phyloP scores from a whole-genome alignment of 2,888 invertebrate genomes.

The Melanostoma mellinum region DNA sequence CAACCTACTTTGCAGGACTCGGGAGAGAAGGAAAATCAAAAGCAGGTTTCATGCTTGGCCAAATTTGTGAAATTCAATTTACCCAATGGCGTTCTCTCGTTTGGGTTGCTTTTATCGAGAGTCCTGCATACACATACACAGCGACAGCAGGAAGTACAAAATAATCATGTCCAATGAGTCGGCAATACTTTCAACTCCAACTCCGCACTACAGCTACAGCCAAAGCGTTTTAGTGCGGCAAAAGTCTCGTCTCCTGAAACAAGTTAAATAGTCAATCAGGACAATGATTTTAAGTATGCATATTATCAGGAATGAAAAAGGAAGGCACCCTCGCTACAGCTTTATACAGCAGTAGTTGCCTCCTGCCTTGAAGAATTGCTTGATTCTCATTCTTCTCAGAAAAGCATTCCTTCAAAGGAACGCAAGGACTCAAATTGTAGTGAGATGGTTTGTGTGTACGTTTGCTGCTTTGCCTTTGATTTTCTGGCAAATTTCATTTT shows the following conservation, averaged over 20 bases:
- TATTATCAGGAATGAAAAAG: conserved; percentile 65
- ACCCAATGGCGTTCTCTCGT: conserved; percentile 70
- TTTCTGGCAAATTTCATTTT: conserved; percentile 71
- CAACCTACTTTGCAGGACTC: conserved; percentile 7
- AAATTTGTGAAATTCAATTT: conserved; percentile 81
- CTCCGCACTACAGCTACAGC: conserved; percentile 1
- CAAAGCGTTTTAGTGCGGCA: conserved; percentile 4
- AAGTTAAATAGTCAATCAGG: conserved; percentile 73
- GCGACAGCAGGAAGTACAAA: conserved; percentile 48
- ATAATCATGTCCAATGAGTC: conserved; percentile 73
- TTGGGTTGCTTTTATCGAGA: conserved; percentile 27
- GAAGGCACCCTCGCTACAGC: conserved; percentile 25
- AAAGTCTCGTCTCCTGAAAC: conserved; percentile 54
- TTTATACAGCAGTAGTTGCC: neutral
- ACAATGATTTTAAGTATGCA: conserved; percentile 72
- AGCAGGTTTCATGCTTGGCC: conserved; percentile 81
- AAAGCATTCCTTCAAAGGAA: too few species aligned
- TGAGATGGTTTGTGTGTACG: conserved; percentile 11
- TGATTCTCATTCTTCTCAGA: too few species aligned
- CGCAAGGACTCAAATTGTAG: neutral
- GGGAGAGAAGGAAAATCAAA: conserved; percentile 74
- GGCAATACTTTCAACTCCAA: conserved; percentile 63
- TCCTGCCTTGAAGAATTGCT: neutral
- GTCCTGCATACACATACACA: conserved; percentile 32
- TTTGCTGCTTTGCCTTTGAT: conserved; percentile 56